Evolutionary conservation across 2,888 invertebrate genomes (phyloP).

Genomic region (Strigamia transsilvanica): DNA sequence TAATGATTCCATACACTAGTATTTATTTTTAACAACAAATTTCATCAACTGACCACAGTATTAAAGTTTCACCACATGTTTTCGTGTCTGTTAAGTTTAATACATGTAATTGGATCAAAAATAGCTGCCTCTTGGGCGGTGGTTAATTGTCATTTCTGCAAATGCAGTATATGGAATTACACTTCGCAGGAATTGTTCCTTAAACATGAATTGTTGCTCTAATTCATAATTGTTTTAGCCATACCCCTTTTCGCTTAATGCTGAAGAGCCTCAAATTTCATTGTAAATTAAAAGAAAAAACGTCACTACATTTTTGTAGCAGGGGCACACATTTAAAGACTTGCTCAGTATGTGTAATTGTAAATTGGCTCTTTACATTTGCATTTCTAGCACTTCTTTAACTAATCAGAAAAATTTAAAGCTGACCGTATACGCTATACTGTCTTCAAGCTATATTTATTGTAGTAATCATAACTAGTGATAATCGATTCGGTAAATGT

Average conservation of each 20-base stretch:
- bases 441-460: background rate
- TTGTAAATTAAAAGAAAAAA: background rate
- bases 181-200: background rate
- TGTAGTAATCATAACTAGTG: background rate
- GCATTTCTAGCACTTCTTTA: constrained; percentile 36
- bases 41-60: background rate
- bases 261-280: constrained; percentile 14
- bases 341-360: constrained; percentile 21
- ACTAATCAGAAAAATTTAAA: constrained; percentile 39
- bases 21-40: background rate
- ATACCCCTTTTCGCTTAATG: background rate
- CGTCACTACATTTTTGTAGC: background rate
- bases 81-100: background rate
- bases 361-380: constrained; percentile 39
- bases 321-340: background rate
- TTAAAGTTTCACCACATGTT: constrained; percentile 14
- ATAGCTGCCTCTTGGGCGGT: background rate
- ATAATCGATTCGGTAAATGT: background rate
- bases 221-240: constrained; percentile 25
- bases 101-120: constrained; percentile 34
- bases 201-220: constrained; percentile 3
- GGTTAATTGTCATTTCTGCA: background rate
- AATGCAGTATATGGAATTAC: background rate
- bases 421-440: background rate
- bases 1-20: too few species aligned